Conservation (phyloP, 2,113 vertebrate genomes). For the human (Homo sapiens) region DNA sequence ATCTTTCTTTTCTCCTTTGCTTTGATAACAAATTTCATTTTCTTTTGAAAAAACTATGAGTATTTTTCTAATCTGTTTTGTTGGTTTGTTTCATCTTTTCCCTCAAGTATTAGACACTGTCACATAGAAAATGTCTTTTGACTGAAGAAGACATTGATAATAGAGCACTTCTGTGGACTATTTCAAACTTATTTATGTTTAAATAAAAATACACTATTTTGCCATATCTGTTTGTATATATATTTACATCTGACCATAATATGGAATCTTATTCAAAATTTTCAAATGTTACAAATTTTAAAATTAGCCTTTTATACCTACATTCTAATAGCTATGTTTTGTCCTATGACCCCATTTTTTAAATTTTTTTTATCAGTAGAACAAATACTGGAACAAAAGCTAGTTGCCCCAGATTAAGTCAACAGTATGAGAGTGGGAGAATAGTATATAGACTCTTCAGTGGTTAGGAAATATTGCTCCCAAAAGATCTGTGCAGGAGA, state of each 20-base stretch:
- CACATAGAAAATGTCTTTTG: neutral
- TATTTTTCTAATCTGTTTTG: neutral
- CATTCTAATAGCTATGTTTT: neutral
- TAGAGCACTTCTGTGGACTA: neutral
- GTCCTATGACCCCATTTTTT: neutral
- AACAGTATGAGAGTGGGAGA: neutral
- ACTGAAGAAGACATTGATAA: neutral
- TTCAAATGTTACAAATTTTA: neutral
- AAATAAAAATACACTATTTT: neutral
- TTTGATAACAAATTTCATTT: neutral
- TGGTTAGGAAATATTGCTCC: neutral
- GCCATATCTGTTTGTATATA: neutral
- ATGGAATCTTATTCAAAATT: neutral
- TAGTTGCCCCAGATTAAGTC: neutral
- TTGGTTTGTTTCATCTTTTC: neutral
- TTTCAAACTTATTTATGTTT: neutral
- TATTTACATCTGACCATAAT: neutral
- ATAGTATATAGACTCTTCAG: neutral
- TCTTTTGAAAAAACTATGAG: neutral
- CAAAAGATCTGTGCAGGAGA: neutral
- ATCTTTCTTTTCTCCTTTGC: neutral
- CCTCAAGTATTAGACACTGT: neutral
- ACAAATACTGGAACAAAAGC: neutral
- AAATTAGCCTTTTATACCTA: neutral
- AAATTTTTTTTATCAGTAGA: neutral